These are phyloP conservation scores for Tiliacea aurago DNA, from an alignment of 2,888 invertebrate genomes.

Conservation along the genomic window DNA sequence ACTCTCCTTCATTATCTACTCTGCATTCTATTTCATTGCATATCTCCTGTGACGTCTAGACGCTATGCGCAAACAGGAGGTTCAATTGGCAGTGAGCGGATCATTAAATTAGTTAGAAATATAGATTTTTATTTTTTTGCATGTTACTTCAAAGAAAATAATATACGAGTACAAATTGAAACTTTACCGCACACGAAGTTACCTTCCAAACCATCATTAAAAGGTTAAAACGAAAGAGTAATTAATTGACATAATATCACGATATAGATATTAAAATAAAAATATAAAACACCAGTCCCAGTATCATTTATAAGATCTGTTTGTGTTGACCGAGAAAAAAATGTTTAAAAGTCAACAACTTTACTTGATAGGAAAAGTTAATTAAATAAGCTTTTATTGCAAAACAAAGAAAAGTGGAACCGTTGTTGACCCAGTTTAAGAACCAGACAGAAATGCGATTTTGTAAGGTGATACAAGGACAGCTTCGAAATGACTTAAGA, in stretches of 20 bases:
- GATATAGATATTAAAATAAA: neutral
- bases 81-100: slow-evolving; percentile 2
- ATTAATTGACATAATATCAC: neutral
- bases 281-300: neutral
- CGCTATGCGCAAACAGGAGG: neutral
- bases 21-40: slow-evolving; percentile 13
- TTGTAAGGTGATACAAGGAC: slow-evolving; percentile 5
- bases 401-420: slow-evolving; percentile 32
- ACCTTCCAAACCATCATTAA: neutral
- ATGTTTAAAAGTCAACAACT: slow-evolving; percentile 22
- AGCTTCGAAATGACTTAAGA: neutral
- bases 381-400: slow-evolving; percentile 45
- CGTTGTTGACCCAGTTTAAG: slow-evolving; percentile 24
- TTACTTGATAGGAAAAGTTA: slow-evolving; percentile 31
- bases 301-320: neutral
- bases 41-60: slow-evolving; percentile 13
- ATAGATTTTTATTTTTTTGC: neutral
- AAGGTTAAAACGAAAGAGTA: neutral
- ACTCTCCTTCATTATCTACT: slow-evolving; percentile 68
- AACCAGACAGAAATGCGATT: slow-evolving; percentile 17
- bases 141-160: neutral
- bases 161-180: neutral
- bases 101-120: neutral
- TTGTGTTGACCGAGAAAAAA: neutral
- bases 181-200: neutral